phyloP scores from a whole-genome alignment of 2,888 invertebrate genomes.

The Carpatolechia fugitivella region DNA sequence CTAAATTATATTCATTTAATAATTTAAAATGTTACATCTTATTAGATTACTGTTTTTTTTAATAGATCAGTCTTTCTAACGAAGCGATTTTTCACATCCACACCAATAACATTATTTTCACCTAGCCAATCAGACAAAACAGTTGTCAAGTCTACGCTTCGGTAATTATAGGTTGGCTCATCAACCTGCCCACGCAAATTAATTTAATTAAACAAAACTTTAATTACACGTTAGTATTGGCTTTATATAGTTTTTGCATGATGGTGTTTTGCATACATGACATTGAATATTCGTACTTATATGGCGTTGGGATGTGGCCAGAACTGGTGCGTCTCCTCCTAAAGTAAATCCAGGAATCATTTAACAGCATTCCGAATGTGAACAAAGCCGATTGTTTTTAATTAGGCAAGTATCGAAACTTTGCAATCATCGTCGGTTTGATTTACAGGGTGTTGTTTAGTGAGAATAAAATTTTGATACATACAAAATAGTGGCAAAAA shows the following conservation, averaged over 20 bases:
- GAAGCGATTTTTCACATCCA: too few relatives aligned
- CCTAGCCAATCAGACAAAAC: neutral
- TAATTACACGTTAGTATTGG: constrained; percentile 4
- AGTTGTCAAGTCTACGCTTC: neutral
- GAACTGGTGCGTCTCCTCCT: neutral
- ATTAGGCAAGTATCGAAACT: neutral
- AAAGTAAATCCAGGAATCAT: neutral
- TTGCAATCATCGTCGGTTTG: neutral
- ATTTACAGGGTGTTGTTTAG: neutral
- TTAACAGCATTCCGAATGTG: constrained; percentile 2
- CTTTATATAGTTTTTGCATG: constrained; percentile 4
- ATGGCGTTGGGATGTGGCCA: constrained; percentile 3
- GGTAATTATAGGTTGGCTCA: neutral
- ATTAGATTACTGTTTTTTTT: neutral
- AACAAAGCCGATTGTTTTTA: neutral
- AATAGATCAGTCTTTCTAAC: neutral
- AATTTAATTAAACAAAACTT: constrained; percentile 8
- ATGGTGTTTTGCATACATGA: constrained; percentile 12
- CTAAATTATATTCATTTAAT: neutral
- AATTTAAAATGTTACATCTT: neutral
- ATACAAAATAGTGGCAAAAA: too few relatives aligned
- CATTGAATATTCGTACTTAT: constrained; percentile 14
- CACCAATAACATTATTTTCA: too few relatives aligned
- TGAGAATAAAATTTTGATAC: too few relatives aligned
- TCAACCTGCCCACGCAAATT: neutral